These are phyloP conservation scores for Podocnemis expansa DNA, from an alignment of 2,113 vertebrate genomes.

Conservation along the genomic window DNA sequence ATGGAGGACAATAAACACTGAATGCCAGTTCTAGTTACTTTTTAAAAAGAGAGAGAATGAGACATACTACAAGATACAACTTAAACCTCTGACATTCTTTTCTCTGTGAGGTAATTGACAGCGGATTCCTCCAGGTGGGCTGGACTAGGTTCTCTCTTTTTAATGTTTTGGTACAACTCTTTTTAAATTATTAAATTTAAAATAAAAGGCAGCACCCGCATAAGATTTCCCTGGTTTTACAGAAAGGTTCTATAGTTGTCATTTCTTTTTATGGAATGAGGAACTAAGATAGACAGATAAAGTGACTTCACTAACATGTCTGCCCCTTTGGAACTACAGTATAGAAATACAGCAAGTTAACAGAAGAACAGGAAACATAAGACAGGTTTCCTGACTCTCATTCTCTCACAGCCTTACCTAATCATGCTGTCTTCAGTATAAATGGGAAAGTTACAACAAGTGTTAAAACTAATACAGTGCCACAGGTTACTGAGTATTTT, in stretches of 20 bases:
- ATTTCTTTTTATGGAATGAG: not conserved
- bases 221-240: no score
- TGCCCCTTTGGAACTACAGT: no score
- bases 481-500: not conserved
- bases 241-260: not conserved
- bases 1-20: not conserved
- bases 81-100: not conserved
- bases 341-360: not conserved
- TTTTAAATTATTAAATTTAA: not conserved
- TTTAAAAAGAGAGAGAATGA: not conserved
- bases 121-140: not conserved
- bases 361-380: not conserved
- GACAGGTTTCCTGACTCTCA: not conserved
- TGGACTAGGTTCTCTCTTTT: not conserved
- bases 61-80: not conserved
- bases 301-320: no score
- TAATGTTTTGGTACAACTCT: not conserved
- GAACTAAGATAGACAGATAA: not conserved
- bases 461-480: not conserved
- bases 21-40: not conserved
- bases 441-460: not conserved
- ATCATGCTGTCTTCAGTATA: not conserved
- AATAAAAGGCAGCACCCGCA: no score
- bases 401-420: not conserved
- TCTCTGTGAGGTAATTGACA: not conserved